These are phyloP conservation scores for Pandemis corylana DNA, from an alignment of 2,888 invertebrate species.

Conservation along the genomic window DNA sequence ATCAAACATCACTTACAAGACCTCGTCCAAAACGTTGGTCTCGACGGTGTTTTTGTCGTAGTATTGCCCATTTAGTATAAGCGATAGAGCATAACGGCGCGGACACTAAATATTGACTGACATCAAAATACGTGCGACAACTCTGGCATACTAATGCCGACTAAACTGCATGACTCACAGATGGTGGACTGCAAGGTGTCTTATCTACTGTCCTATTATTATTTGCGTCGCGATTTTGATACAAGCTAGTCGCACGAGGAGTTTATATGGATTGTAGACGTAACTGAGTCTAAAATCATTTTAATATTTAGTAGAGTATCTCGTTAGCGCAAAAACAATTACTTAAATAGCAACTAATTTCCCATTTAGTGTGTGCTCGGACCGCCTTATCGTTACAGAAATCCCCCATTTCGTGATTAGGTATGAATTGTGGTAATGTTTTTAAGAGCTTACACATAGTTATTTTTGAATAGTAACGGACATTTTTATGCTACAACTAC, in stretches of 20 bases:
- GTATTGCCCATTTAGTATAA: constrained; percentile 71
- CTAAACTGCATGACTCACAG: constrained; percentile 67
- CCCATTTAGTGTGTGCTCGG: background rate
- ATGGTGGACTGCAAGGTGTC: constrained; percentile 73
- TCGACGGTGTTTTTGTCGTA: constrained; percentile 62
- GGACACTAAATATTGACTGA: constrained; percentile 52
- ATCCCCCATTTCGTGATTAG: background rate
- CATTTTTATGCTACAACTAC: no score
- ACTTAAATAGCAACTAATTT: background rate
- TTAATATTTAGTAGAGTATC: background rate
- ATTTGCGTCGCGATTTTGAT: constrained; percentile 53
- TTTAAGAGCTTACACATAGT: no score
- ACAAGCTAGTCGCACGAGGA: constrained; percentile 45
- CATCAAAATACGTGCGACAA: constrained; percentile 61
- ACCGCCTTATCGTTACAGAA: background rate
- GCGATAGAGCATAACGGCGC: constrained; percentile 66
- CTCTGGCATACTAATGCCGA: constrained; percentile 70
- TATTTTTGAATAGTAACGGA: no score
- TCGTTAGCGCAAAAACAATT: background rate
- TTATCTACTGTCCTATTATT: constrained; percentile 66
- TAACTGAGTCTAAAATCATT: background rate
- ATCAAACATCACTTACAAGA: constrained; percentile 72
- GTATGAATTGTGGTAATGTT: background rate
- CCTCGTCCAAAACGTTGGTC: constrained; percentile 65
- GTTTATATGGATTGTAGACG: constrained; percentile 8